Base-by-base conservation (phyloP, 2,888 invertebrate species). In the Eupelmus urozonus region DNA sequence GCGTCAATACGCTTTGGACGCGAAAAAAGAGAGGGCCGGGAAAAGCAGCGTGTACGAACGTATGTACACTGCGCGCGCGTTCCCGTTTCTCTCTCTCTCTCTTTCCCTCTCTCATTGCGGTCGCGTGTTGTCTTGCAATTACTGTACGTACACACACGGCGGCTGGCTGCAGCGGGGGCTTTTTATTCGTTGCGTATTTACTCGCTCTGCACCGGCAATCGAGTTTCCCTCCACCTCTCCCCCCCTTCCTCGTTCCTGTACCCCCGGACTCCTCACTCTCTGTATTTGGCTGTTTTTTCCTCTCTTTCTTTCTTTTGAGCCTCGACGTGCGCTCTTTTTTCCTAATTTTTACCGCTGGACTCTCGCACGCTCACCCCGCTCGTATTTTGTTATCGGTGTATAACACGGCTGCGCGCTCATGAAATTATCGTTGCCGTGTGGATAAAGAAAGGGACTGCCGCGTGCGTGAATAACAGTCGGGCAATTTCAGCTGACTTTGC, bases 51-150 rank as follows among this genome's bases (percentile, higher is more conserved):
- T 20, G 13, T 55, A 55, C 7, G 9, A 59, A 29, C 13, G 29
- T 29, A 29, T 23, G 13, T 62, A 11, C 20, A 40, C 40, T 23
- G 18, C 40, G 18, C 40, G 1, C 57, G 16, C 27, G 16, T 57
- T 4, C 20, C 2, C 20, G 20, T 62, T 40, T 34, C 5, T 63
- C 2, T 34, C 9, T 53, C n/a, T 53, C 34, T 51, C n/a, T 53
- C 34, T 18, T 20, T 53, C 59, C 1, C 49, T 45, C 66, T 51
- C 57, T 57, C 62, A 49, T 65, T 76, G 76, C 62, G 72, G 71
- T 76, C 67, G 79, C 76, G 51, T 79, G 79, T 76, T 76, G 75
- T 79, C 66, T 79, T 72, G 72, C 76, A 79, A 79, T 79, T 79
- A 79, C 76, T 72, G 76, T 57, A 62, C 72, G 72, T 66, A 71